Percentiles rank a stretch among this genome's conserved stretches.
Conservation (phyloP, 2,888 invertebrate genomes). For the Mayetiola destructor region DNA sequence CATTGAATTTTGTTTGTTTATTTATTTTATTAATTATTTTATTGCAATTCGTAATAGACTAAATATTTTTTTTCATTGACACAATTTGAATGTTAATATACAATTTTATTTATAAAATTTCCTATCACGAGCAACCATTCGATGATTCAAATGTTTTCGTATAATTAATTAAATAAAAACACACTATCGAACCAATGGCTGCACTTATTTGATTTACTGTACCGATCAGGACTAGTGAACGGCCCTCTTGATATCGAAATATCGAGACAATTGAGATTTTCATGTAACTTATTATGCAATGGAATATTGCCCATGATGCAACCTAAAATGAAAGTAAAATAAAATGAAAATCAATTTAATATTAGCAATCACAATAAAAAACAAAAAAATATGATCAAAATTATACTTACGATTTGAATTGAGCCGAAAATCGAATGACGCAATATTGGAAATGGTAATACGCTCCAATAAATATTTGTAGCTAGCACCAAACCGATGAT, state of each 20-base stretch:
- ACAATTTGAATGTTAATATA: too few species aligned
- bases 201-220: conserved; percentile 64
- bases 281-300: conserved; percentile 56
- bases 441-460: conserved; percentile 41
- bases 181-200: conserved; percentile 51
- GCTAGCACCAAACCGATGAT: conserved; percentile 40
- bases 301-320: conserved; percentile 50
- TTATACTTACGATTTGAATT: not conserved
- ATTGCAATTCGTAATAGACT: too few species aligned
- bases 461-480: conserved; percentile 52
- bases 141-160: conserved; percentile 43
- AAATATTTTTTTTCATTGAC: too few species aligned
- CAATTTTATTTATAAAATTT: too few species aligned
- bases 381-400: not conserved
- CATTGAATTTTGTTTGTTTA: too few species aligned
- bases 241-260: conserved; percentile 56
- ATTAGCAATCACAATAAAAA: not conserved
- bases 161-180: conserved; percentile 55
- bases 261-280: conserved; percentile 65
- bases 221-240: conserved; percentile 63
- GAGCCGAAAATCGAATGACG: not conserved
- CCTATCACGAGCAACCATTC: too few species aligned
- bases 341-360: not conserved
- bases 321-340: conserved; percentile 38
- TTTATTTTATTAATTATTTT: too few species aligned